Evolutionary conservation across 2,888 invertebrate genomes (phyloP).

Genomic region (Gasteruption jaculator): DNA sequence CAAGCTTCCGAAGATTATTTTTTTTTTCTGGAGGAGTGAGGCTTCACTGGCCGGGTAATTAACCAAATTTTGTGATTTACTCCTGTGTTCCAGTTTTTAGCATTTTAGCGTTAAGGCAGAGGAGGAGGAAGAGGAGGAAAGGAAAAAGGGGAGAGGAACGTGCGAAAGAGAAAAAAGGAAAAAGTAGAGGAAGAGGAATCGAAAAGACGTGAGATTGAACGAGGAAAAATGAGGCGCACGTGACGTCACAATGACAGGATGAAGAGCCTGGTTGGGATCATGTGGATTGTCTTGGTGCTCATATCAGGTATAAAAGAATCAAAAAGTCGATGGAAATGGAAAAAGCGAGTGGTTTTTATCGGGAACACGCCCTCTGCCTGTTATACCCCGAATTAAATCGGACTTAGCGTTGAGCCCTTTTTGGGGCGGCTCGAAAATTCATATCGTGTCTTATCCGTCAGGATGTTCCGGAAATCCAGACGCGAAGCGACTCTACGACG

Average conservation of each 20-base stretch:
- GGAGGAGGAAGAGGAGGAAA: conserved; percentile 1
- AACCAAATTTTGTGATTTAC: too few relatives aligned
- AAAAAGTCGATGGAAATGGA: too few relatives aligned
- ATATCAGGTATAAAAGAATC: conserved; percentile 58
- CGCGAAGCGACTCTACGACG: conserved; percentile 84
- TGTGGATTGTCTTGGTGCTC: conserved; percentile 61
- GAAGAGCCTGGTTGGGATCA: conserved; percentile 61
- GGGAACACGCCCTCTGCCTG: too few relatives aligned
- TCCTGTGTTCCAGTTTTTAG: background rate
- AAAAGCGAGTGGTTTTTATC: too few relatives aligned
- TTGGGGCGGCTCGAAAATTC: too few relatives aligned
- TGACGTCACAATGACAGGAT: conserved; percentile 57
- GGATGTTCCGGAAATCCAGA: conserved; percentile 84
- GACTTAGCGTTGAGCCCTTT: too few relatives aligned
- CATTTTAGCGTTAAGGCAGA: too few relatives aligned
- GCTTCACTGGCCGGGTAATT: too few relatives aligned
- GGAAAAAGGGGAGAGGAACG: background rate
- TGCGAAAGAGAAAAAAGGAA: background rate
- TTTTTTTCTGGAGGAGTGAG: too few relatives aligned
- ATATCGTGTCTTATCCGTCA: too few relatives aligned
- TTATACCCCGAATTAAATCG: too few relatives aligned
- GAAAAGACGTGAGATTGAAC: conserved; percentile 33
- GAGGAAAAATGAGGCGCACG: conserved; percentile 52
- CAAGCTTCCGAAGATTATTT: too few relatives aligned
- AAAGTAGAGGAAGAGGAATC: conserved; percentile 23